Evolutionary conservation across 2,113 vertebrate genomes (phyloP), one percentile per base, ranked within the genome.

Genomic region (Prinia subflava): DNA sequence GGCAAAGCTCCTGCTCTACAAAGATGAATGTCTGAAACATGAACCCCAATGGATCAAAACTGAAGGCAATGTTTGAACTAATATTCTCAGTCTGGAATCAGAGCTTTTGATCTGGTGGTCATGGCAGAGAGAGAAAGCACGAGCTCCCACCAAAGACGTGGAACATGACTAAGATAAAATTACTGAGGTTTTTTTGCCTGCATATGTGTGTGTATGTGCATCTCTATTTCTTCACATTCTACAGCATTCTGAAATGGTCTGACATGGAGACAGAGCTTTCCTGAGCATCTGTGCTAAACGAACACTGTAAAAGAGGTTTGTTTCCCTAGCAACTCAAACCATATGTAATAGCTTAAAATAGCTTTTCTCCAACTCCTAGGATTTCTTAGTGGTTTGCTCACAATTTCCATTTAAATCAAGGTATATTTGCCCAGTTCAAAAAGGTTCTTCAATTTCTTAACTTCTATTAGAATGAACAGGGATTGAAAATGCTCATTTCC

Each of bases 251-350:
- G 86, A 78, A 95, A 77, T 24, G 68, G 30, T 77, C 31, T 86
- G 93, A 93, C 65, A 95, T 56, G 73, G 80, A 96, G 83, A 77
- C 59, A 83, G 94, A 95, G 90, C 96, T 80, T 74, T 87, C 83
- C 92, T 83, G 82, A 90, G 91, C 95, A 96, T 94, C 96, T 97
- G 97, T 90, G 92, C 83, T 90, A 74, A 83, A 73, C 22, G 96
- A 93, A 17, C 95, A 39, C 86, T 88, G 82, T 24, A 91, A 30
- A 77, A 79, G 87, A 95, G 84, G 97, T 97, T 97, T 97, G n/a
- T n/a, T n/a, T n/a, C 97, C 97, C 87, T 97, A 92, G 97, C 95
- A 97, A 97, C 97, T 3, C 88, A 88, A 95, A 73, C 92, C 94
- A 92, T 96, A 96, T 83, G 93, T 84, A 96, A 94, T 75, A 59